Evolutionary conservation across 30 jellyfish, hydroid and myxozoan genomes (phyloP), one percentile per base, ranked within the genome.

Genomic region (Pelagia noctiluca): DNA sequence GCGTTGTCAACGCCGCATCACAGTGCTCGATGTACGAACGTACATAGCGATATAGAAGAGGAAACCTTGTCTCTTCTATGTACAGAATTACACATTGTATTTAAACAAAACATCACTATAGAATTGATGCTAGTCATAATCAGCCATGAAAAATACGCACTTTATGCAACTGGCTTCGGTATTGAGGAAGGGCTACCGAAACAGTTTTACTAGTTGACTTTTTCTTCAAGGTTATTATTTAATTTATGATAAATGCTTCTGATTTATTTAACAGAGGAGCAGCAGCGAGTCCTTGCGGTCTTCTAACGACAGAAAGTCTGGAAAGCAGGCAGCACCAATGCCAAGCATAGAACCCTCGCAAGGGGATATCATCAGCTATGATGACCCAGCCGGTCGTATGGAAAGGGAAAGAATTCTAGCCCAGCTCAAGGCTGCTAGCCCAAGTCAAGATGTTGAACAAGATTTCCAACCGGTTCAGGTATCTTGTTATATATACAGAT

Each of bases 391-490:
- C 3, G 97, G 97, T 18, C 88, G 97, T 10, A 24, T 34, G 69
- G 99, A 89, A 64, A 78, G 99, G 34, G 96, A 88, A 67, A 64
- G 97, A 66, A 95, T 95, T 29, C 71, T 95, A 36, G 99, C 97
- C 33, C 99, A 95, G 72, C 77, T 95, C 42, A 95, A 89, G 48
- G 84, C 90, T 1, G 97, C 97, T 0, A 87, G 98, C 26, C 96
- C 96, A 0, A 93, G 98, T 76, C 98, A 93, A 36, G 97, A 93
- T 63, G 77, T 80, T 46, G 95, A 70, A 47, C 60, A 65, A 28
- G 67, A 2, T 5, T 81, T 81, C 71, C 34, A 34, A 23, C 83
- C 91, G 0, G 60, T 57, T 36, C 69, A 82, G 49, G 82, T 82
- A 42, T 79, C 89, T n/a, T n/a, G n/a, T n/a, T n/a, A n/a, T n/a